Percentiles rank a stretch among this genome's conserved stretches.
Evolutionary conservation across 1,140 invertebrate genomes (phyloP).

Genomic region (Bombus waltoni): DNA sequence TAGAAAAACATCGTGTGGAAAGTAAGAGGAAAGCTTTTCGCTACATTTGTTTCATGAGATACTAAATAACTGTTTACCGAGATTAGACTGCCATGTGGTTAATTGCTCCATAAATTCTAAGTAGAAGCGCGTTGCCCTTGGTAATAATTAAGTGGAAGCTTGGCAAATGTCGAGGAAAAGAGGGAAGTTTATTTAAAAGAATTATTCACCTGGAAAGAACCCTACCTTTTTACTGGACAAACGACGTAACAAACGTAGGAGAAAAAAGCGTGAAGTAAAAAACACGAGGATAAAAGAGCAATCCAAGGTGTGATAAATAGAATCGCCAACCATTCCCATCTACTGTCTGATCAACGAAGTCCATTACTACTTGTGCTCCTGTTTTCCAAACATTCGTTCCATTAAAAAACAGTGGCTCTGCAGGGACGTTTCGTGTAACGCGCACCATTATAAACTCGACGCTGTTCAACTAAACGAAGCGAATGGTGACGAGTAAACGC

Average conservation of each 20-base stretch:
- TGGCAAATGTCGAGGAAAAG: background rate
- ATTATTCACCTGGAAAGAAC: background rate
- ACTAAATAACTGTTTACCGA: conserved; percentile 23
- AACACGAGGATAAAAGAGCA: background rate
- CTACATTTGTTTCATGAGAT: background rate
- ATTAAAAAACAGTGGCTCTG: too few relatives aligned
- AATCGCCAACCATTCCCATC: background rate
- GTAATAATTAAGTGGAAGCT: conserved; percentile 20
- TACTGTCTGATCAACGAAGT: background rate
- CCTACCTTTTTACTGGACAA: background rate
- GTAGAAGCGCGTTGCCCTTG: background rate
- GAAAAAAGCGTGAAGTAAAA: too few relatives aligned
- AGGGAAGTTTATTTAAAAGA: background rate
- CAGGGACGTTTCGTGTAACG: background rate
- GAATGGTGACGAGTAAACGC: conserved; percentile 25
- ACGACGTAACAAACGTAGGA: background rate
- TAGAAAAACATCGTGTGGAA: background rate
- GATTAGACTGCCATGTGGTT: conserved; percentile 20
- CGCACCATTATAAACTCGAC: conserved; percentile 33
- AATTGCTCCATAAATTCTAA: conserved; percentile 20
- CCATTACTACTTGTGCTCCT: background rate
- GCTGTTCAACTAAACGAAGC: conserved; percentile 7
- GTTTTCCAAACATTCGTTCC: background rate
- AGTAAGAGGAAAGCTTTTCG: background rate
- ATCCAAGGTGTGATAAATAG: background rate